phyloP scores from a whole-genome alignment of 2,797 vertebrate species.

The Astyanax mexicanus region DNA sequence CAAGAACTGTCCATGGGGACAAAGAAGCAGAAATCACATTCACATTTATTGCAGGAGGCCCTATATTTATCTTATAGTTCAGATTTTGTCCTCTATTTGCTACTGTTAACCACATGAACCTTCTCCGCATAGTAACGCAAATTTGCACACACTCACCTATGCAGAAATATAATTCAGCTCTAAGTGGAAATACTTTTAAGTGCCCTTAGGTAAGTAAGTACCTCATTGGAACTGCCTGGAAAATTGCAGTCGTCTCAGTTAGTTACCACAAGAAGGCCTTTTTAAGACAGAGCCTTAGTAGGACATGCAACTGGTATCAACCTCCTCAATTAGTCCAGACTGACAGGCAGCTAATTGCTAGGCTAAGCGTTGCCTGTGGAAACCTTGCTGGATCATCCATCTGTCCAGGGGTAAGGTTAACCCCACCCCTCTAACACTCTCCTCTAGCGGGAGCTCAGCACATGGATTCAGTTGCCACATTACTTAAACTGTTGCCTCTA shows the following conservation, averaged over 20 bases:
- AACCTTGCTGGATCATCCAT: conserved; percentile 66
- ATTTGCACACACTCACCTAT: too few relatives aligned
- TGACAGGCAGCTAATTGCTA: conserved; percentile 66
- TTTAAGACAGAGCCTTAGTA: background rate
- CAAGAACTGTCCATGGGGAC: too few relatives aligned
- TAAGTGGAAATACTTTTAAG: background rate
- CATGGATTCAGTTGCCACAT: background rate
- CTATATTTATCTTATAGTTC: too few relatives aligned
- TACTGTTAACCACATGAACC: too few relatives aligned
- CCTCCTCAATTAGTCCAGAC: conserved; percentile 49
- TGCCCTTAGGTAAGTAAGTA: background rate
- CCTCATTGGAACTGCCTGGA: background rate
- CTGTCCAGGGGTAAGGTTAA: conserved; percentile 60
- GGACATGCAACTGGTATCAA: conserved; percentile 56
- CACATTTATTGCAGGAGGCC: too few relatives aligned
- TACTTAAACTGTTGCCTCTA: background rate
- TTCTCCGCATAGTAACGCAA: too few relatives aligned
- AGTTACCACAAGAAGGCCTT: background rate
- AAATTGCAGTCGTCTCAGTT: background rate
- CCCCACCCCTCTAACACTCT: conserved; percentile 9
- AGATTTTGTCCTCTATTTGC: too few relatives aligned
- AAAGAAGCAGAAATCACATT: too few relatives aligned
- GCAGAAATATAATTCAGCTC: too few relatives aligned
- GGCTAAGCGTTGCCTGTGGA: conserved; percentile 61
- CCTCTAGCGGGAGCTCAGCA: conserved; percentile 53